phyloP scores from a whole-genome alignment of 2,113 vertebrate species.

The Setophaga petechia region DNA sequence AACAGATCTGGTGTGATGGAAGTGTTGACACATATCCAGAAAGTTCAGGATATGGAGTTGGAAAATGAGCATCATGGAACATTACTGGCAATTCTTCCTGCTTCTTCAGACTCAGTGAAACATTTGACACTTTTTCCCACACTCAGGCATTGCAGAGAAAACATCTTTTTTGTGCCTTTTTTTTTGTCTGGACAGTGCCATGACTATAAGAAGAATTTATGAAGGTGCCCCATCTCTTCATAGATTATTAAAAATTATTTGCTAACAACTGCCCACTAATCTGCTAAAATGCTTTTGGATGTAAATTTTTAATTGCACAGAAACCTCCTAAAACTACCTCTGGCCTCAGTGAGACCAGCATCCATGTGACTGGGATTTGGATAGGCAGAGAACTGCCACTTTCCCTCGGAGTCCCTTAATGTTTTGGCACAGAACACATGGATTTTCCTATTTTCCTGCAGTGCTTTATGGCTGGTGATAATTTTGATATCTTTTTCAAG shows the following conservation, averaged over 20 bases:
- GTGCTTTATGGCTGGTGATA: background rate
- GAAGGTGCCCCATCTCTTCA: background rate
- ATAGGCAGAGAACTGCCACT: background rate
- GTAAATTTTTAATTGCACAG: background rate
- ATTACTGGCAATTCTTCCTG: background rate
- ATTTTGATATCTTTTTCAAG: background rate
- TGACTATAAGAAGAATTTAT: background rate
- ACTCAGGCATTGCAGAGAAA: background rate
- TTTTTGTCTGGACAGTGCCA: background rate
- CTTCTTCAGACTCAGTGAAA: background rate
- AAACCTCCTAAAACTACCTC: background rate
- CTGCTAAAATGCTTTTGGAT: background rate
- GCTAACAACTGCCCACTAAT: background rate
- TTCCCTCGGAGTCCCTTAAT: accelerated
- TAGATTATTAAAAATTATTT: background rate
- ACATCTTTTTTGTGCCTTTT: background rate
- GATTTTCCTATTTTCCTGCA: background rate
- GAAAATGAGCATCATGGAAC: background rate
- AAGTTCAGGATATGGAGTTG: background rate
- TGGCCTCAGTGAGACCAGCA: background rate
- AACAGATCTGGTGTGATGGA: background rate
- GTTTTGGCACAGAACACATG: background rate
- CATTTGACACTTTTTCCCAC: background rate
- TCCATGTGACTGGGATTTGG: background rate
- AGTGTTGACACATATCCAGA: background rate